A percentile compares a stretch with the other conserved stretches of the same genome.
Conservation (phyloP, 2,888 invertebrate genomes). For the Perizoma flavofasciatum region DNA sequence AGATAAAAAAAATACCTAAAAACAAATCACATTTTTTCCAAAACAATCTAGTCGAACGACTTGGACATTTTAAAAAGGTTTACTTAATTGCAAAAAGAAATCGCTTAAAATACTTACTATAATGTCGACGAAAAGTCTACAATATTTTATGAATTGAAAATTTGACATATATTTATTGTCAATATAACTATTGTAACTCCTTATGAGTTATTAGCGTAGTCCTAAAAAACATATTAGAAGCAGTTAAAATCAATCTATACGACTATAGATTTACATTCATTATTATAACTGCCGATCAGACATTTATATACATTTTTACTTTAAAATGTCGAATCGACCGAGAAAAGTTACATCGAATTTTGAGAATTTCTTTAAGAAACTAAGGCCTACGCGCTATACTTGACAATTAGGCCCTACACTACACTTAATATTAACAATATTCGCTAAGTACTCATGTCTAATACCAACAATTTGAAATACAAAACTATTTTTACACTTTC, state of each 20-base stretch:
- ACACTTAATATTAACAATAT: slow-evolving; percentile 44
- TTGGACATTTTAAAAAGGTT: slow-evolving; percentile 28
- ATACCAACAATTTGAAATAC: slow-evolving; percentile 59
- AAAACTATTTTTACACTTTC: slow-evolving; percentile 63
- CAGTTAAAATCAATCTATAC: slow-evolving; percentile 25
- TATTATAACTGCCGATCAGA: slow-evolving; percentile 26
- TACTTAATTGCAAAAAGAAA: slow-evolving; percentile 19
- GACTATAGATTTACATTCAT: slow-evolving; percentile 22
- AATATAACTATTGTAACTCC: slow-evolving; percentile 27
- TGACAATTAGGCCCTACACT: slow-evolving; percentile 58
- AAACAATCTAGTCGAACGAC: slow-evolving; percentile 31
- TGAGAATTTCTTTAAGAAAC: slow-evolving; percentile 44
- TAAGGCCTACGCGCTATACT: slow-evolving; percentile 37
- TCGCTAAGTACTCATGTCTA: slow-evolving; percentile 53
- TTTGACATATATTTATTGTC: slow-evolving; percentile 31
- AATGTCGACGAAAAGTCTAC: slow-evolving; percentile 13
- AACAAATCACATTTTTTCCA: slow-evolving; percentile 33
- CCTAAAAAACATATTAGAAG: slow-evolving; percentile 26
- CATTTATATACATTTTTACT: slow-evolving; percentile 26
- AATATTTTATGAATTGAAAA: slow-evolving; percentile 17
- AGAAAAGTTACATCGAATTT: slow-evolving; percentile 36
- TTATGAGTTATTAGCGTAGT: slow-evolving; percentile 11
- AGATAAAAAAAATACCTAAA: slow-evolving; percentile 34
- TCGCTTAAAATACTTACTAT: slow-evolving; percentile 17
- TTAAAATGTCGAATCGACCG: slow-evolving; percentile 36